Evolutionary conservation across 2,797 vertebrate genomes (phyloP), one percentile per base, ranked within the genome.

Genomic region (Tympanoctomys barrerae): DNA sequence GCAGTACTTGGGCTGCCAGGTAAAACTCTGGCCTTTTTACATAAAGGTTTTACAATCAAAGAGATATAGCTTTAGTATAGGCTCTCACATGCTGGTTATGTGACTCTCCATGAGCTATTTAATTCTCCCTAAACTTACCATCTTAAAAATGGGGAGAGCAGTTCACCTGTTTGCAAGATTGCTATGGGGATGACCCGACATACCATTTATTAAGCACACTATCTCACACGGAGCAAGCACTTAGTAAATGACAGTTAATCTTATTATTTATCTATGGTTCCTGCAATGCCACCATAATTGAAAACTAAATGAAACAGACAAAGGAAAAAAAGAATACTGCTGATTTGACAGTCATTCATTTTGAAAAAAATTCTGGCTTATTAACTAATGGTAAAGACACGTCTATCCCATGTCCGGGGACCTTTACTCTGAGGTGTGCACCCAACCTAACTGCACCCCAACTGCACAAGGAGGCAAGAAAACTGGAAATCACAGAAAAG

Each of bases 61-160:
- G 62, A 92, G 22, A 42, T 0, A 3, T 28, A 94, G 49, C 3
- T 75, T 42, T 83, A 85, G 57, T 21, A 59, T 70, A 73, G 70
- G 42, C 33, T 87, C 54, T 80, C n/a, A 78, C n/a, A 91, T 8
- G 21, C 16, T n/a, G 42, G 8, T 42, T 86, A 73, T 12, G 4
- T 80, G 70, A 89, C 59, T 54, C 64, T 92, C 79, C 70, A 4
- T 73, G 77, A 89, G 7, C 79, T 52, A 79, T 11, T 39, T 75
- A 84, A 39, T 26, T 85, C 62, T 78, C 33, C 80, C 68, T 87
- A 75, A 66, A 14, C 2, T 66, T 31, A 4, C 85, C 85, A 82
- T 64, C 71, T 92, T 49, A n/a, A 94, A 94, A 94, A 46, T 18
- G 33, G 5, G 22, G 26, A 92, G 57, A 94, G 36, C 31, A 49